Base-by-base conservation (phyloP, 2,797 vertebrate genomes). In the Pteropus rufus region DNA sequence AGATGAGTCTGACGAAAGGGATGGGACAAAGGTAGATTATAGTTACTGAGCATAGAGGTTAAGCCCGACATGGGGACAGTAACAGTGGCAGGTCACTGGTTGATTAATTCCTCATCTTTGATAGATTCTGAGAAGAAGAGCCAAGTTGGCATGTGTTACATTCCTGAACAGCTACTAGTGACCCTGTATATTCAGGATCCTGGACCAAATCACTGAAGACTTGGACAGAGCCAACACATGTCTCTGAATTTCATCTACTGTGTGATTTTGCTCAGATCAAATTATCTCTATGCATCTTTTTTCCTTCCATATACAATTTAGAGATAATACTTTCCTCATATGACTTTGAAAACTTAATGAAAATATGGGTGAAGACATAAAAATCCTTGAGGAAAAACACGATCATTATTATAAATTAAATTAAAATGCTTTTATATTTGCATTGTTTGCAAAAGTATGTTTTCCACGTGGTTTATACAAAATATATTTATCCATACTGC, bases 381-480 rank as follows among this genome's bases (percentile, higher is more conserved):
- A 94, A 85, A 67, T 90, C 18, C 34, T 92, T 87, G 39, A 85
- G 24, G 92, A 75, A 80, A 94, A 79, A 23, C 41, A 29, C n/a
- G 86, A 85, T 9, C 31, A 72, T 84, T 82, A 84, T 15, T 39
- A 84, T 54, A 65, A 85, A 29, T 92, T 79, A 95, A 93, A 54
- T 87, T 65, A 46, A 85, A 94, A 62, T 58, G 34, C 0, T 84
- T 76, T 93, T 44, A 44, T 67, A 70, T 70, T 75, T 79, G 18
- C 8, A 86, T 54, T 82, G 12, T 64, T 91, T 70, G 46, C 23
- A 62, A 39, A 87, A 23, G 41, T 52, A 4, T 88, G 64, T 18
- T 89, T 18, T n/a, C 56, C 29, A 88, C 23, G 23, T 49, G 10
- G 21, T 62, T 89, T 96, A 73, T 54, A 67, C 16, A 76, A 90